Evolutionary conservation across 2,888 invertebrate genomes (phyloP).

Genomic region (Lamellibrachia columna): DNA sequence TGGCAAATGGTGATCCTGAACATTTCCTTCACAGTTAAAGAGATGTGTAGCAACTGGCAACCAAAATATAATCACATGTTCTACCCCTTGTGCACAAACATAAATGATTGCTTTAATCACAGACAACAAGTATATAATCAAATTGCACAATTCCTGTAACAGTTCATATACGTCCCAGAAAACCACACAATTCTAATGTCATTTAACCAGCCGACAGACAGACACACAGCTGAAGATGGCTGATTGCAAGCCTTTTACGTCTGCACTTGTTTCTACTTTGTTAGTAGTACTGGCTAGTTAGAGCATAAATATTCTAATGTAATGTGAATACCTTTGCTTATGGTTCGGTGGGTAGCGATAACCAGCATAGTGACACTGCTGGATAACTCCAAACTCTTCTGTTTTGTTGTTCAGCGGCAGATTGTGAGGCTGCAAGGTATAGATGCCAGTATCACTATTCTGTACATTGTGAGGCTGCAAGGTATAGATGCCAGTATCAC

Average conservation of each 20-base stretch:
- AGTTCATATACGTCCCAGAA: not conserved
- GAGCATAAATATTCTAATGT: not conserved
- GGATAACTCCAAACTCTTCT: slow-evolving; percentile 47
- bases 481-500: too few relatives aligned
- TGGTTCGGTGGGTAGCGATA: not conserved
- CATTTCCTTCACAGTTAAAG: too few relatives aligned
- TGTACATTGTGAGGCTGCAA: too few relatives aligned
- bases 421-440: not conserved
- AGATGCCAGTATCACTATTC: too few relatives aligned
- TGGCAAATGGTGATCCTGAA: too few relatives aligned
- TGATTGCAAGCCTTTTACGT: not conserved
- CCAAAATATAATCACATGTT: not conserved
- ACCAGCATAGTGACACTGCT: slow-evolving; percentile 51
- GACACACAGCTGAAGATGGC: not conserved
- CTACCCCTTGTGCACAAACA: too few relatives aligned
- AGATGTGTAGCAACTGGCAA: not conserved
- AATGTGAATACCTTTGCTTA: not conserved
- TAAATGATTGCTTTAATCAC: not conserved
- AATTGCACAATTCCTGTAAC: not conserved
- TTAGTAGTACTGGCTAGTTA: not conserved
- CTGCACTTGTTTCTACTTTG: not conserved
- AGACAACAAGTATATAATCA: not conserved
- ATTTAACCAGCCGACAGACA: not conserved
- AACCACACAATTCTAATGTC: not conserved
- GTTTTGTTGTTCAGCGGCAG: slow-evolving; percentile 38